phyloP scores from a whole-genome alignment of 1,140 invertebrate species.

The Orchesella cincta region DNA sequence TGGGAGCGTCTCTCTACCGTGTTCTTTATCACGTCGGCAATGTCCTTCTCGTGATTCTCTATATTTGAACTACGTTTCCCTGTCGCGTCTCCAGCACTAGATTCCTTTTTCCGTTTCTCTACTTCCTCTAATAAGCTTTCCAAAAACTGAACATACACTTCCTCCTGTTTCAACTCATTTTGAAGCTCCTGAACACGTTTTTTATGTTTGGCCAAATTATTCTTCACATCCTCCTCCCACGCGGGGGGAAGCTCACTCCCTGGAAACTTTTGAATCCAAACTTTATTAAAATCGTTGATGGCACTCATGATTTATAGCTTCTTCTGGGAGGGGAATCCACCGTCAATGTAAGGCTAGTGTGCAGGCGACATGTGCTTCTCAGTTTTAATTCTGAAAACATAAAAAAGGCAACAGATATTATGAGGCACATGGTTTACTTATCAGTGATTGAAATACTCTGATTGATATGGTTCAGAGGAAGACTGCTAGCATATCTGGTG shows the following conservation, averaged over 20 bases:
- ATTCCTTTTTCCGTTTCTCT: slow-evolving; percentile 66
- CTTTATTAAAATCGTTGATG: slow-evolving; percentile 54
- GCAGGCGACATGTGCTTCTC: too few relatives aligned
- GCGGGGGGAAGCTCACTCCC: slow-evolving; percentile 82
- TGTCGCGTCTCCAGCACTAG: slow-evolving; percentile 26
- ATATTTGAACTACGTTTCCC: slow-evolving; percentile 34
- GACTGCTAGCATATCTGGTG: too few relatives aligned
- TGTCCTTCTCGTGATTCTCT: slow-evolving; percentile 48
- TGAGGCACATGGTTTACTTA: too few relatives aligned
- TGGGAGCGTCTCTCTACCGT: slow-evolving; percentile 53
- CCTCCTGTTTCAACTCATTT: slow-evolving; percentile 83
- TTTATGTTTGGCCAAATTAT: slow-evolving; percentile 83
- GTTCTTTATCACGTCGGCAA: slow-evolving; percentile 54
- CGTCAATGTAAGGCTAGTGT: too few relatives aligned
- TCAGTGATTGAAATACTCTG: too few relatives aligned
- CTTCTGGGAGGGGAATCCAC: too few relatives aligned
- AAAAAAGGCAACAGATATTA: too few relatives aligned
- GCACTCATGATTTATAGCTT: too few relatives aligned
- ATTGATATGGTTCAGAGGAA: too few relatives aligned
- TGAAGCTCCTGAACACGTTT: slow-evolving; percentile 71
- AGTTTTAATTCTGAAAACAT: too few relatives aligned
- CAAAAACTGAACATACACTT: slow-evolving; percentile 85
- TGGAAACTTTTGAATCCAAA: slow-evolving; percentile 84
- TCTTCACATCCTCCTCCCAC: slow-evolving; percentile 86
- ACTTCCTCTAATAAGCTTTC: slow-evolving; percentile 79